Conservation (phyloP, 2,888 invertebrate genomes). For the Netelia melanura region DNA sequence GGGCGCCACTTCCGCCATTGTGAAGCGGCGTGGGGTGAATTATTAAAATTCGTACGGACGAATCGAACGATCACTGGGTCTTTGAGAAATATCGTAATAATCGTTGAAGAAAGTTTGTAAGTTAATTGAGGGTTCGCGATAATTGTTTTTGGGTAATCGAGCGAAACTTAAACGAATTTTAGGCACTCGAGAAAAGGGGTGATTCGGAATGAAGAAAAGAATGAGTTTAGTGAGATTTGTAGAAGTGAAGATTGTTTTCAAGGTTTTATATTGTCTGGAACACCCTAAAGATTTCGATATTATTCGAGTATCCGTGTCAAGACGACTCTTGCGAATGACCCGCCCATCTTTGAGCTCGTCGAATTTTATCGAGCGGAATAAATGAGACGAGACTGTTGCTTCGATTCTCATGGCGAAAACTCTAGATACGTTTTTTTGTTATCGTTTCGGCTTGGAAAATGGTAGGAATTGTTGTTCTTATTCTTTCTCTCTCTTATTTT, state of each 20-base stretch:
- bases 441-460: constrained; percentile 22
- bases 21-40: constrained; percentile 50
- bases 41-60: constrained; percentile 12
- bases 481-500: not conserved
- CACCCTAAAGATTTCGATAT: constrained; percentile 50
- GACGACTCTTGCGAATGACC: constrained; percentile 12
- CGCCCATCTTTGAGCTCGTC: constrained; percentile 50
- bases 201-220: no score
- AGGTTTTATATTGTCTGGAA: constrained; percentile 33
- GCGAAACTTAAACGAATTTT: not conserved
- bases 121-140: not conserved
- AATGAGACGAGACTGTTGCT: constrained; percentile 69
- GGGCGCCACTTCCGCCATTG: constrained; percentile 61
- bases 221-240: not conserved
- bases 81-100: not conserved
- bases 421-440: not conserved
- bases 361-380: constrained; percentile 70
- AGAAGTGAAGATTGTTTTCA: not conserved
- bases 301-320: constrained; percentile 61
- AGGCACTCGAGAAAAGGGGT: not conserved
- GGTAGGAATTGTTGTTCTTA: not conserved
- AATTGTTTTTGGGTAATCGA: constrained; percentile 51
- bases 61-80: not conserved
- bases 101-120: not conserved
- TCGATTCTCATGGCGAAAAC: constrained; percentile 20